Conservation (phyloP, 2,113 vertebrate genomes). For the Entosphenus tridentatus region DNA sequence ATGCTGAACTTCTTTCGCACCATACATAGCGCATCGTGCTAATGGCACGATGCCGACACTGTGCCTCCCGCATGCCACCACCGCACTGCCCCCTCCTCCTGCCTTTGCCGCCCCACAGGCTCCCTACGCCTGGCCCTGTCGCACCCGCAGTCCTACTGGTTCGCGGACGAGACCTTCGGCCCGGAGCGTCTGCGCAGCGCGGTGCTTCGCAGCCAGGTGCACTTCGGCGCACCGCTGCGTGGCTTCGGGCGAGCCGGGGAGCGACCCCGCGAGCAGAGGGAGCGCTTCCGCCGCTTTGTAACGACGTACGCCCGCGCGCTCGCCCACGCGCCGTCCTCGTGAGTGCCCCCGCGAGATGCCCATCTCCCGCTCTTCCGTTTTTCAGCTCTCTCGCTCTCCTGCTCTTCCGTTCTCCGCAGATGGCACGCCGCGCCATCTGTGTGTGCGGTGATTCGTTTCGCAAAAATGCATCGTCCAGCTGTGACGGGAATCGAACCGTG, state of each 20-base stretch:
- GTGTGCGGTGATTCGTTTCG: no score
- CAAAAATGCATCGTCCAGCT: no score
- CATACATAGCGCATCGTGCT: no score
- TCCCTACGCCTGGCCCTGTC: conserved; percentile 81
- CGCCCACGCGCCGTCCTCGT: conserved; percentile 7
- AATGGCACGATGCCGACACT: no score
- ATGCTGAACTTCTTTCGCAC: no score
- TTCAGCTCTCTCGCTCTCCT: background rate
- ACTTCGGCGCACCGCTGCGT: conserved; percentile 68
- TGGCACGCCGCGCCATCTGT: no score
- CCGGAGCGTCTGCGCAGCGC: conserved; percentile 59
- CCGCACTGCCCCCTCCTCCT: background rate
- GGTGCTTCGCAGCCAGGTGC: conserved; percentile 66
- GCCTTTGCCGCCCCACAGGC: conserved; percentile 22
- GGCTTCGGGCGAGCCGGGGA: conserved; percentile 71
- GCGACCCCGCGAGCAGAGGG: conserved; percentile 58
- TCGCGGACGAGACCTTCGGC: conserved; percentile 65
- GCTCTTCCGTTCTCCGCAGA: background rate
- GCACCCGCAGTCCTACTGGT: conserved; percentile 95
- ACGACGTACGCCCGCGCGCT: conserved; percentile 63
- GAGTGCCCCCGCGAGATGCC: background rate
- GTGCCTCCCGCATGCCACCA: no score
- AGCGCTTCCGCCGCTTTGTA: conserved; percentile 65
- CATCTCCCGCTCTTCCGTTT: background rate
- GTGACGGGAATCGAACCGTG: no score